Evolutionary conservation across 37 sponge, comb jelly and placozoan species (phyloP), one percentile per base, ranked within the genome.

Genomic region (Chondrilla cf. caribensis): DNA sequence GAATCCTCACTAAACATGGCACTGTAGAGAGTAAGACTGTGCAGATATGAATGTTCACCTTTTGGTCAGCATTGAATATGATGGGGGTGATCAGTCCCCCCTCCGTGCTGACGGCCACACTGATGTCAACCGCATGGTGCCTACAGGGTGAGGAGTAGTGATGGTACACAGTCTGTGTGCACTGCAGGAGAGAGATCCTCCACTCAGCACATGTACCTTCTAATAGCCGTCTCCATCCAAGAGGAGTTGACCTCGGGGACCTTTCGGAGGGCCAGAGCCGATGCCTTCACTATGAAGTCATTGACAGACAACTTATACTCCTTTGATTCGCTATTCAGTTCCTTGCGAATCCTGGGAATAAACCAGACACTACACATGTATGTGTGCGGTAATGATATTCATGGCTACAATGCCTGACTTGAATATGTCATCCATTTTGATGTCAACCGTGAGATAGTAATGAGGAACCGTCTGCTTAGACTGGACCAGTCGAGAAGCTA

Each of bases 21-120:
- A 15, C 8, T 4, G 58, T 3, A 80, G 25, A 79, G 14, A 78
- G 11, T n/a, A 24, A 80, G n/a, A 18, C 17, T 19, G 70, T 2
- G 70, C 3, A 26, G 64, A 6, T 62, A n/a, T 5, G 64, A 15
- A 62, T 28, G 15, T 62, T 9, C 25, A 94, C 95, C 84, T 98
- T 98, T 51, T 14, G 71, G n/a, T 95, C 90, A 43, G 96, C 99
- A 54, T 60, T 73, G 39, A 85, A 83, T 18, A 98, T 89, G 26
- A 98, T 96, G 44, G 99, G 99, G 42, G 99, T 98, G 75, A 98
- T 93, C n/a, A 98, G 86, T 8, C 99, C 99, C 32, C 82, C 86
- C 0, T 91, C 92, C 25, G 99, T 98, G 58, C 90, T 92, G 26
- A 98, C 99, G n/a, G 99, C 99, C 40, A 98, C 94, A 77, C 97